Conservation (phyloP, 2,113 vertebrate species). For the Pteruthius melanotis region DNA sequence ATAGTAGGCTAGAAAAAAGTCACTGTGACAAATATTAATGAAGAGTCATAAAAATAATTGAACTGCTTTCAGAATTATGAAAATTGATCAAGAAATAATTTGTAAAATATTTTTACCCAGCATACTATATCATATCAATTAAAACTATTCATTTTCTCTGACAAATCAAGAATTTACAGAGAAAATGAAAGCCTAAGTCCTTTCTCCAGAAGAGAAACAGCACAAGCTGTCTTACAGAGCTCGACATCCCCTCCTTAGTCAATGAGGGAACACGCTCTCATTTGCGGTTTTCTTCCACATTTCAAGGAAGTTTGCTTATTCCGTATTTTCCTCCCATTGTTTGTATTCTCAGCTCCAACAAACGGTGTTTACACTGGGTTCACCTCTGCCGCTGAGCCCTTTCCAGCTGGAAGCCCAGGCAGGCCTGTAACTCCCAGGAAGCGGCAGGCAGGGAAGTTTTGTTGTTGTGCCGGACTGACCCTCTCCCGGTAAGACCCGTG, state of each 20-base stretch:
- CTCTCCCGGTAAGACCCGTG: background rate
- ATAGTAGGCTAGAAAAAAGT: fast-evolving
- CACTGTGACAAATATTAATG: background rate
- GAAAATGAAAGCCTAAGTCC: background rate
- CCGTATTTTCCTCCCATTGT: background rate
- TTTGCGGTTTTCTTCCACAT: background rate
- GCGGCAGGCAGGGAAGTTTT: background rate
- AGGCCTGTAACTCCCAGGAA: slow-evolving; percentile 2
- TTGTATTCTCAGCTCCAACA: background rate
- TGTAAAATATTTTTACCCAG: background rate
- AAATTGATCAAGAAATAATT: background rate
- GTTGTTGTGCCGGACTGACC: background rate
- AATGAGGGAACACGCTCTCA: background rate
- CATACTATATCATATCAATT: background rate
- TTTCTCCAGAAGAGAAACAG: background rate
- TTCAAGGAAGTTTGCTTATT: background rate
- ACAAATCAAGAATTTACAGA: background rate
- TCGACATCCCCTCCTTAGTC: background rate
- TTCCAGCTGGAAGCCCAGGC: background rate
- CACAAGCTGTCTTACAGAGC: fast-evolving
- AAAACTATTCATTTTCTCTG: background rate
- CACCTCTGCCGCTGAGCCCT: background rate
- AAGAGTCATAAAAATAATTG: background rate
- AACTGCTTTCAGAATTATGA: background rate
- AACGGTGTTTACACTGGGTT: background rate